Base-by-base conservation (phyloP, 2,888 invertebrate species). In the Brachycybe producta region DNA sequence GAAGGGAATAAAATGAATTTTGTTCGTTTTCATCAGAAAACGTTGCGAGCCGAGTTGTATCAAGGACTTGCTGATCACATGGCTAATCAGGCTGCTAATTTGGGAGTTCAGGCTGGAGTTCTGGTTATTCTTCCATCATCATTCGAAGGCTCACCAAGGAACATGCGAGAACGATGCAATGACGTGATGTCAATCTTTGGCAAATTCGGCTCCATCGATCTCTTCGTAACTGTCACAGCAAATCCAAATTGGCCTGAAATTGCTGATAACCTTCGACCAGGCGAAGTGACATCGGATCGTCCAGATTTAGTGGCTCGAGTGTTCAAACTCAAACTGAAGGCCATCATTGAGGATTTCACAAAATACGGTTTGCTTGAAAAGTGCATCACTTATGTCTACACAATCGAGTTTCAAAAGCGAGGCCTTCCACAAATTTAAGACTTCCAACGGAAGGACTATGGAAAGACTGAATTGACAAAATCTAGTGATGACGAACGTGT, bases 361-460 rank as follows among this genome's bases (percentile, higher is more conserved):
- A 32, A 49, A 5, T 40, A 49, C 15, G 15, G 41, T 15, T 26
- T 57, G 11, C 38, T 53, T 8, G 52, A 40, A 34, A 23, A 40
- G n/a, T 11, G 27, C 5, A 13, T 30, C 1, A 34, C 39, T 2
- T 35, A 50, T n/a, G 42, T 61, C 3, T 42, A 55, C 32, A 51
- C 56, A n/a, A 56, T 56, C 38, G 59, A 58, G 38, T 60, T 57
- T 53, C 55, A 60, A 56, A 59, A 61, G 52, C 21, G 55, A 7
- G 58, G 57, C 15, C 39, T 58, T 8, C 55, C 56, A n/a, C 13
- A 55, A 55, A 26, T 42, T 49, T 1, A 27, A 30, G 19, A 30
- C 24, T 32, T 2, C n/a, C 7, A 48, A 45, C 5, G 19, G n/a
- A n/a, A n/a, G n/a, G n/a, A n/a, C n/a, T n/a, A n/a, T n/a, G n/a